phyloP scores from a whole-genome alignment of 2,888 invertebrate species.

The Hyppa rectilinea region DNA sequence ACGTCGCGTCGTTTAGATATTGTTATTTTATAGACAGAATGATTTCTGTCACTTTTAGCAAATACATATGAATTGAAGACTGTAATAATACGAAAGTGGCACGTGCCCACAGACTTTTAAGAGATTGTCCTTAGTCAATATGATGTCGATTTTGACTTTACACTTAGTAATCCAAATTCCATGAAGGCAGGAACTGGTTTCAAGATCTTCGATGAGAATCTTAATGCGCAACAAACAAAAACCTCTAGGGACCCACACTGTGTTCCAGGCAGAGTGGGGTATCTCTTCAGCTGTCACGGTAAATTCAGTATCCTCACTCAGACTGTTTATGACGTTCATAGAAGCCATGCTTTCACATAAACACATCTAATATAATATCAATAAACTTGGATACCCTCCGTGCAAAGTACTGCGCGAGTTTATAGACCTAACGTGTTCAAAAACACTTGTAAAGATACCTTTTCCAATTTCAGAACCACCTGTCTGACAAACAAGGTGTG shows the following conservation, averaged over 20 bases:
- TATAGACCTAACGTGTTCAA: slow-evolving; percentile 37
- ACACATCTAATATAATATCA: slow-evolving; percentile 23
- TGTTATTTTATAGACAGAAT: not conserved
- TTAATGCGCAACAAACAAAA: not conserved
- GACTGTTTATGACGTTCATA: not conserved
- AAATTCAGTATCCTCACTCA: not conserved
- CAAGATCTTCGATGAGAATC: not conserved
- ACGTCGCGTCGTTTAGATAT: not conserved
- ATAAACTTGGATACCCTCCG: slow-evolving; percentile 38
- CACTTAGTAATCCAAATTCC: not conserved
- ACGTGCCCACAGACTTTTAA: not conserved
- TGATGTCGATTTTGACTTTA: not conserved
- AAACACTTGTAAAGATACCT: slow-evolving; percentile 42
- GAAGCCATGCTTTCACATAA: not conserved
- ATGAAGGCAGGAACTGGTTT: not conserved
- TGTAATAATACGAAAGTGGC: not conserved
- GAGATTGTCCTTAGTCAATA: not conserved
- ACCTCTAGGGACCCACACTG: not conserved
- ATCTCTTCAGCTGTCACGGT: not conserved
- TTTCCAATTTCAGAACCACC: slow-evolving; percentile 62
- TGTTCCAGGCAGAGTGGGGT: not conserved
- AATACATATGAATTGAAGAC: not conserved
- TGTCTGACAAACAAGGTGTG: slow-evolving; percentile 68
- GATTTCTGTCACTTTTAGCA: not conserved
- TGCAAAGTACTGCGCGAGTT: slow-evolving; percentile 34